Evolutionary conservation across 2,888 invertebrate species (phyloP), one percentile per base, ranked within the genome.

Genomic region (Oxycera nigricornis): DNA sequence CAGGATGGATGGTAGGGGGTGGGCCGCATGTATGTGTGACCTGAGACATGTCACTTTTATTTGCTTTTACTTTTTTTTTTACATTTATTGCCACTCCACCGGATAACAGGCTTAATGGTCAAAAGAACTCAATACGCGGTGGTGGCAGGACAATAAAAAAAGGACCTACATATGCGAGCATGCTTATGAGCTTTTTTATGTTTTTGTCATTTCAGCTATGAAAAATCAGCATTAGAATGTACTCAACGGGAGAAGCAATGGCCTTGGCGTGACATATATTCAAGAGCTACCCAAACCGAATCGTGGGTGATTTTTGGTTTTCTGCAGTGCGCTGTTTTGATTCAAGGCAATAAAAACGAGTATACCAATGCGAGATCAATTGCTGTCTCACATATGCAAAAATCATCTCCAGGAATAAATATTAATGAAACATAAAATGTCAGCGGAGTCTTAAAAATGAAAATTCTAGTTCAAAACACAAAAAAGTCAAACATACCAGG

Each of bases 1-100:
- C 28, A n/a, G 62, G 17, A n/a, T 39, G 50, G 30, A 24, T 28
- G 57, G 55, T 20, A n/a, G n/a, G 50, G 26, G 50, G 31, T 20
- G 30, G 50, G 73, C 3, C 24, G 55, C 9, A 55, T 57, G 28
- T 28, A n/a, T n/a, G 50, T 73, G 52, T 52, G 70, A 70, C 70
- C 70, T 70, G 70, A 70, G 55, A 73, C 70, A 61, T 73, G 73
- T 73, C 73, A 46, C 73, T 73, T 73, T 73, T 73, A 73, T 73
- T 62, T 62, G 70, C 52, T 70, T 70, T 70, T 70, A 70, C 55
- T 70, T 22, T 67, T 70, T 70, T 70, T 68, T 62, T 61, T 50
- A 73, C 73, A 73, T 73, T 73, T 73, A 73, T 73, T 73, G 62
- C 73, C 52, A 59, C 72, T 76, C 41, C 28, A 39, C 41, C 59